Evolutionary conservation across 2,888 invertebrate genomes (phyloP), one percentile per base, ranked within the genome.

Genomic region (Lycaena phlaeas): DNA sequence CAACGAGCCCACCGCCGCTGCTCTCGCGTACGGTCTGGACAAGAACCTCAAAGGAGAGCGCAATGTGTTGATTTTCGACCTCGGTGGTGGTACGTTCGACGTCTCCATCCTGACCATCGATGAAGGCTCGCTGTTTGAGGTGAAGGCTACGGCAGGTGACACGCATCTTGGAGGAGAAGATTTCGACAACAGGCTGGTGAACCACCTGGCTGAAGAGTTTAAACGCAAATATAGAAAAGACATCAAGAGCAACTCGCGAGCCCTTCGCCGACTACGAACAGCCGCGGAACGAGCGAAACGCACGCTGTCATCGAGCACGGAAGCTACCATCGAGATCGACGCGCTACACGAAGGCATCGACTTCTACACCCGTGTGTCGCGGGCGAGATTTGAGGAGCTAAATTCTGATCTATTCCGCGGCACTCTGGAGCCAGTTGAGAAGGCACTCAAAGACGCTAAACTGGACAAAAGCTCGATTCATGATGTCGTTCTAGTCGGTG

Each of bases 71-170:
- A 89, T 90, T 49, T 90, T 89, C 61, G 89, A 90, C 59, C 74
- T 90, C 43, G 89, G 89, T 11, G 87, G 87, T 18, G 87, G 87
- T 44, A 93, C 93, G 10, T 93, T 94, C 66, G 94, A 94, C 74
- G 94, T 94, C 2, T 94, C 94, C 37, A 89, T 94, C 46, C 76
- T 95, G 31, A 92, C 92, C 37, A 94, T 94, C 62, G 93, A 93
- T 63, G 93, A 94, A 70, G 87, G 92, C 3, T 88, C 88, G 1
- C 62, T 88, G 28, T 94, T 93, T 63, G 92, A 93, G 69, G 95
- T 93, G 3, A 91, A 89, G 64, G 86, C 94, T 0, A 95, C 93
- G 2, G 92, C 93, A 22, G 94, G 94, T 22, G 94, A 95, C 63
- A 94, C 94, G 3, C 94, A 93, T 63, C 85, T 93, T 39, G 93